Base-by-base conservation (phyloP, 2,113 vertebrate species). In the Gallinago paraguaiae region DNA sequence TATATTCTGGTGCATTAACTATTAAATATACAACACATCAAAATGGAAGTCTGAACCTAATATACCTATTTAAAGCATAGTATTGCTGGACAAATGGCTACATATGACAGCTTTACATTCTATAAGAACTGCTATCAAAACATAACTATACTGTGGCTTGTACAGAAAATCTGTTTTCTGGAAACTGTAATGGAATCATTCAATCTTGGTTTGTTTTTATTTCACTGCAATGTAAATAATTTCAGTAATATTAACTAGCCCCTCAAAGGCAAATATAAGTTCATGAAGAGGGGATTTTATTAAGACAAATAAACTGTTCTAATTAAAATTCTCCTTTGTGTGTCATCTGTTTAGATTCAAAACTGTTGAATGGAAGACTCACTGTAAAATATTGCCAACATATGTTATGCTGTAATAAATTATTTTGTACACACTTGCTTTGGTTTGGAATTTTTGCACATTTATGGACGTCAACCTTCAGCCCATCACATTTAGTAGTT, bases 371-470 rank as follows among this genome's bases (percentile, higher is more conserved):
- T 95, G 93, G 96, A 96, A 96, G 90, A 76, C 64, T 97, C 90
- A 96, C 90, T 98, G 96, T 98, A 98, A 98, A 97, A 98, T 98
- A 97, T 95, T 97, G 91, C 93, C 97, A 97, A 91, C 95, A 53
- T 97, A 92, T 96, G 95, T 97, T 98, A 97, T 97, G 96, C 97
- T 98, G 68, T 97, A 98, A 98, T 98, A 98, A 98, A 98, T 98
- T 98, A 98, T 98, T 98, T 98, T 98, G 96, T 98, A 98, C 96
- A 97, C 95, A 92, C 56, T 93, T 96, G 80, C 51, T 95, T 95
- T 91, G 54, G 69, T 63, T 87, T 96, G 97, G 41, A 71, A 24
- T 96, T 90, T 63, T 87, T 95, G 53, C 3, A 0, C 79, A 13
- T 60, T 80, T 70, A 11, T 72, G 31, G 69, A 48, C 46, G 33